Evolutionary conservation across 30 jellyfish, hydroid and myxozoan genomes (phyloP).

Genomic region (Turritopsis rubra): DNA sequence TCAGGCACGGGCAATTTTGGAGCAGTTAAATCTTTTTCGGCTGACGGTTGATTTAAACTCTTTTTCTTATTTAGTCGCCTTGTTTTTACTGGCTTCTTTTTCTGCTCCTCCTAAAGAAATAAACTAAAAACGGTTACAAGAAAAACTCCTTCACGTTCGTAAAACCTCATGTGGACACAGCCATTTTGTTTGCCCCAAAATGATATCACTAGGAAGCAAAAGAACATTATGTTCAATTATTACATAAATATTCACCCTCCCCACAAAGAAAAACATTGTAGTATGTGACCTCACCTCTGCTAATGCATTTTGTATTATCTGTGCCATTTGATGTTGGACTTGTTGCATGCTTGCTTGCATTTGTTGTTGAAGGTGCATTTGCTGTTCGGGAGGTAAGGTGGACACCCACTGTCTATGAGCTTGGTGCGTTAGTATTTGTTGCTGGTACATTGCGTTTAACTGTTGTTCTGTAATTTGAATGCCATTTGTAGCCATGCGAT

Average conservation of each 20-base stretch:
- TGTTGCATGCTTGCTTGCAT: slow-evolving; percentile 98
- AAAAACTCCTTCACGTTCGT: neutral
- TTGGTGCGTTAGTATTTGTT: slow-evolving; percentile 92
- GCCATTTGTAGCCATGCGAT: slow-evolving; percentile 94
- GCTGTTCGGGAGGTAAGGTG: slow-evolving; percentile 92
- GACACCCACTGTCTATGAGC: slow-evolving; percentile 95
- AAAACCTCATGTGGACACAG: neutral
- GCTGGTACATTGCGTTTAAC: slow-evolving; percentile 89
- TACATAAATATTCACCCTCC: too few species aligned
- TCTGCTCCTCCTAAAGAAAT: slow-evolving; percentile 37
- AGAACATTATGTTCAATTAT: too few species aligned
- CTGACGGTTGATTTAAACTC: neutral
- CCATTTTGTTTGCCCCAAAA: neutral
- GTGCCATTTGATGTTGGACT: slow-evolving; percentile 96
- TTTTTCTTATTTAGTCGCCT: slow-evolving; percentile 24
- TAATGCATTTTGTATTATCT: slow-evolving; percentile 53
- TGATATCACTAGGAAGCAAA: neutral
- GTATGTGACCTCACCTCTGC: slow-evolving; percentile 30
- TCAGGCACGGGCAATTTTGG: slow-evolving; percentile 46
- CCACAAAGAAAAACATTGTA: too few species aligned
- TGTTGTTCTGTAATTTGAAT: slow-evolving; percentile 95
- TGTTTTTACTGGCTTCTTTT: slow-evolving; percentile 27
- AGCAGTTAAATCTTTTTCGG: slow-evolving; percentile 13
- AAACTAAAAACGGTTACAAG: neutral
- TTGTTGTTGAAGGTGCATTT: slow-evolving; percentile 84